phyloP scores from a whole-genome alignment of 2,797 vertebrate species.

The Buphagus erythrorhynchus region DNA sequence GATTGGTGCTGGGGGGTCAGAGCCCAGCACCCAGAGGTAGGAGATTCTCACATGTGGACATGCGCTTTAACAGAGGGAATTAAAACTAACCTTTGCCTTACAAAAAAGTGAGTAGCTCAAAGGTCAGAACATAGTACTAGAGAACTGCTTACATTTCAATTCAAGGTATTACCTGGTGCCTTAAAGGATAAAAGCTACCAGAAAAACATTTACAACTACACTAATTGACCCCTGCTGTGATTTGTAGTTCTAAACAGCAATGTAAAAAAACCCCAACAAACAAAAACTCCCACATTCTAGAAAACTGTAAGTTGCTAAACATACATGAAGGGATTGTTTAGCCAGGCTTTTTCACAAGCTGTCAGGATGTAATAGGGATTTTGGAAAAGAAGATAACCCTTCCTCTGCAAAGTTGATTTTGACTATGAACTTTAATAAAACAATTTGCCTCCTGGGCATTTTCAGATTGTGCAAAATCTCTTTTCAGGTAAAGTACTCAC shows the following conservation, averaged over 20 bases:
- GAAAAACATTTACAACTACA: background rate
- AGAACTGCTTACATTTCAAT: background rate
- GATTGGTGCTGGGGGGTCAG: accelerated
- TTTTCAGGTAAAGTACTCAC: background rate
- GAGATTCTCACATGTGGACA: accelerated
- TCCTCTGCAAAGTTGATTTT: constrained; percentile 53
- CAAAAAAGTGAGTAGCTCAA: background rate
- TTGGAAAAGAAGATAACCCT: constrained; percentile 48
- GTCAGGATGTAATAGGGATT: background rate
- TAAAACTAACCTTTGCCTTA: background rate
- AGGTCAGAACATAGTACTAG: background rate
- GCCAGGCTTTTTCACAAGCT: background rate
- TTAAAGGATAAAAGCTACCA: constrained; percentile 12
- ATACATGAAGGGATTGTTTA: constrained; percentile 11
- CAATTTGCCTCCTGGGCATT: constrained; percentile 46
- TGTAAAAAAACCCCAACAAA: background rate
- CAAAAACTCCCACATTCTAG: background rate
- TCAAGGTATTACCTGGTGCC: background rate
- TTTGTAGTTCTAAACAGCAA: constrained; percentile 39
- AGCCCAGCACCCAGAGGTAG: background rate
- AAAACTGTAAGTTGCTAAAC: background rate
- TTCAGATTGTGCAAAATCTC: background rate
- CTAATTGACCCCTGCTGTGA: constrained; percentile 31
- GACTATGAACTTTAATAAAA: constrained; percentile 45
- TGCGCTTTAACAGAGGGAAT: background rate